Conservation (phyloP, 2,113 vertebrate species). For the Cebus imitator region DNA sequence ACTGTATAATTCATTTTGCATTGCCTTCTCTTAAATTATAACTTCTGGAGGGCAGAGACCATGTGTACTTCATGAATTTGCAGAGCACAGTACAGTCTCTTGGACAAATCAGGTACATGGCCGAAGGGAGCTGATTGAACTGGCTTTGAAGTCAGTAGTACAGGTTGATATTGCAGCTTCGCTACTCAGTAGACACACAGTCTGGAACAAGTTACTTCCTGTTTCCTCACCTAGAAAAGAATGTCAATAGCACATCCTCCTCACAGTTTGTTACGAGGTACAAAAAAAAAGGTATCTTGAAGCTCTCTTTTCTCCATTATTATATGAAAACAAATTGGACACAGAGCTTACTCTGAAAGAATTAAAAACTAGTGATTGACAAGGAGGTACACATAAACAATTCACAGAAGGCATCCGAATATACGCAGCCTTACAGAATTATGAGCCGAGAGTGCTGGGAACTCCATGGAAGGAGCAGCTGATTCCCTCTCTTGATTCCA, state of each 20-base stretch:
- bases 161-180: neutral
- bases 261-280: neutral
- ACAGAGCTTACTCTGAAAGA: neutral
- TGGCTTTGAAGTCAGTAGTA: neutral
- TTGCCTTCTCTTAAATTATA: neutral
- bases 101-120: neutral
- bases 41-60: neutral
- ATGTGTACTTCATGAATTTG: neutral
- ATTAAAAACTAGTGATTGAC: neutral
- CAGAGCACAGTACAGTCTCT: neutral
- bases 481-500: neutral
- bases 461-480: accelerated
- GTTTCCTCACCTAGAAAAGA: neutral
- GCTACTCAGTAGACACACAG: neutral
- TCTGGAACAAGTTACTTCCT: neutral
- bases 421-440: neutral
- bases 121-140: neutral
- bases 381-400: neutral
- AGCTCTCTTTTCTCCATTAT: neutral
- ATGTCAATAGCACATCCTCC: neutral
- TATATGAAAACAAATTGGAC: neutral
- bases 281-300: neutral
- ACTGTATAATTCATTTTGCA: neutral
- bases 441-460: neutral
- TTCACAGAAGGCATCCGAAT: neutral